A percentile compares a stretch with the other conserved stretches of the same genome.
Conservation (phyloP, 2,797 vertebrate species). For the Phrynocephalus forsythii region DNA sequence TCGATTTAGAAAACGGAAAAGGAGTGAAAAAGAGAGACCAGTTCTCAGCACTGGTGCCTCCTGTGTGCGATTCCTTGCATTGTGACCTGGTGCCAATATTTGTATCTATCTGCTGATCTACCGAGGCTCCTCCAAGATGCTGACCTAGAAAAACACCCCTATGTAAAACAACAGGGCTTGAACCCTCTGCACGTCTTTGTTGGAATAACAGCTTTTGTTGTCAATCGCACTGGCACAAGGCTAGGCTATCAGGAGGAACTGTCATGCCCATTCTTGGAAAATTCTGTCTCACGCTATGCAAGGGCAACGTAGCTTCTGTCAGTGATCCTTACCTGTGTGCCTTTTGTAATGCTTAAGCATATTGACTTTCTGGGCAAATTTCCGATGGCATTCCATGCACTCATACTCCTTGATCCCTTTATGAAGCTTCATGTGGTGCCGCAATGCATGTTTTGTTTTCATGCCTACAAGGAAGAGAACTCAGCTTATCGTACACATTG, state of each 20-base stretch:
- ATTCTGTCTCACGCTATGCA: neutral
- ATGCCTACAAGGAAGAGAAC: constrained; percentile 82
- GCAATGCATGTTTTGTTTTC: constrained; percentile 98
- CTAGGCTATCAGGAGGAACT: neutral
- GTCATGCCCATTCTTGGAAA: too few species aligned
- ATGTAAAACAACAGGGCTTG: neutral
- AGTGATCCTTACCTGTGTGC: constrained; percentile 88
- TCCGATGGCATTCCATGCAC: constrained; percentile 95
- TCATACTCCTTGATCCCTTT: constrained; percentile 99
- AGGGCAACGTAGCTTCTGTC: neutral
- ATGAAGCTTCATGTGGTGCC: constrained; percentile 99
- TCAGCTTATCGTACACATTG: neutral
- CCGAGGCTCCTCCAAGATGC: neutral
- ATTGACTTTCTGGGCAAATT: constrained; percentile 98
- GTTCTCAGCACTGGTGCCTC: neutral
- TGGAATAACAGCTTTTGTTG: neutral
- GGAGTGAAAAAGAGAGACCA: neutral
- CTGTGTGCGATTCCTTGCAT: neutral
- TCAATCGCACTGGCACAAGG: neutral
- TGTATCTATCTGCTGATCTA: neutral
- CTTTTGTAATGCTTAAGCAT: constrained; percentile 99
- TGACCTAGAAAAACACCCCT: neutral
- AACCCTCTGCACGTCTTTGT: neutral
- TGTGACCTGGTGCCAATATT: neutral
- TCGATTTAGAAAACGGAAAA: neutral